Conservation (phyloP, 2,797 vertebrate species). For the Lophura swinhoii region DNA sequence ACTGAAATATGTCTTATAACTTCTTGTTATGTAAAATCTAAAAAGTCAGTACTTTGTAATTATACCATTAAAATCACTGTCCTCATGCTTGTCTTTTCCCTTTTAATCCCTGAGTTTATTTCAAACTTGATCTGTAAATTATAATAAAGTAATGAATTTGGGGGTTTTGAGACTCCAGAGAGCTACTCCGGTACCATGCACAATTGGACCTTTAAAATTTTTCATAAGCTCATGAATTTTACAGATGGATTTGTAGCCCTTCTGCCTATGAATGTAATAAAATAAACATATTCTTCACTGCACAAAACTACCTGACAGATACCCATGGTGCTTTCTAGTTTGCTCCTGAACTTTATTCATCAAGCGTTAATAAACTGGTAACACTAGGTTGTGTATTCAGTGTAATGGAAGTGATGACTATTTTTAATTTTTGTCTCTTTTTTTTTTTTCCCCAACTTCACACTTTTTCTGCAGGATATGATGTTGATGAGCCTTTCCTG, state of each 20-base stretch:
- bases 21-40: background rate
- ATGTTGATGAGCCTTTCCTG: slow-evolving; percentile 94
- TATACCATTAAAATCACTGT: background rate
- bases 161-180: background rate
- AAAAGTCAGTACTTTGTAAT: background rate
- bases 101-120: background rate
- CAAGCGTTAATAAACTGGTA: background rate
- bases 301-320: background rate
- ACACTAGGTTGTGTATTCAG: background rate
- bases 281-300: background rate
- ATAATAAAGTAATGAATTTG: background rate
- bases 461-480: slow-evolving; percentile 86
- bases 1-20: background rate
- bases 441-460: background rate
- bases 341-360: background rate
- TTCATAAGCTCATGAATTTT: background rate
- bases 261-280: background rate
- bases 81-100: background rate
- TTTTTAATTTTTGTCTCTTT: background rate
- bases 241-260: background rate
- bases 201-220: background rate
- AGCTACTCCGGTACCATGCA: background rate
- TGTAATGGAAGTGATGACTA: background rate
- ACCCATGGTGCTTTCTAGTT: background rate
- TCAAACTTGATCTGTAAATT: background rate